Base-by-base conservation (phyloP, 2,797 vertebrate species). In the Oreonectes daqikongensis region DNA sequence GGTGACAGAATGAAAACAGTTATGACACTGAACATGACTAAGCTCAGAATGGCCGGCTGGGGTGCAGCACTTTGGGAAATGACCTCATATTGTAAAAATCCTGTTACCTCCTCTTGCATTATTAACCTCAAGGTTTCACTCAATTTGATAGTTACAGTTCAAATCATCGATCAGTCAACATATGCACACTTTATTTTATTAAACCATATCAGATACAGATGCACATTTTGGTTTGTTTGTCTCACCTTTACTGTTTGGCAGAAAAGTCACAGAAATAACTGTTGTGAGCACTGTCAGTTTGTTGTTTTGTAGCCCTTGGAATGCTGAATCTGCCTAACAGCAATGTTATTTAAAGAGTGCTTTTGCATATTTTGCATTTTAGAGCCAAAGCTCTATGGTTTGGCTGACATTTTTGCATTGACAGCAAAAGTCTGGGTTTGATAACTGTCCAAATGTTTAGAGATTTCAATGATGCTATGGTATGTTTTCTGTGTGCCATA, bases 301-400 rank as follows among this genome's bases (percentile, higher is more conserved):
- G 44, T 86, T 72, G 85, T 81, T 85, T 84, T 83, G 84, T 59
- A 80, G 38, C 86, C 20, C 5, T 85, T 88, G 87, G 86, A 89
- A 84, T 83, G 88, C 86, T 89, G 87, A 91, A 86, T 90, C 75
- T 89, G 90, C 63, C 38, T 75, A 84, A 86, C 79, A 85, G 82
- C 42, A 77, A 79, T 84, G 85, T 81, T 87, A n/a, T 84, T 79
- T 53, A 78, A 91, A 89, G 84, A 87, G 80, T 88, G 73, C 83
- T 85, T 79, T 89, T 84, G 79, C 85, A 85, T 81, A 77, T 84
- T 86, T 91, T 88, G 87, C 79, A 85, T 82, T 78, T 75, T 18
- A 50, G 78, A 89, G 89, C 89, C 91, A 91, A 90, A 86, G 90
- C 89, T 91, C 86, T 88, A 78, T 68, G 82, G 72, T 64, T 44